Evolutionary conservation across 2,797 vertebrate genomes (phyloP).

Genomic region (Moxostoma hubbsi): DNA sequence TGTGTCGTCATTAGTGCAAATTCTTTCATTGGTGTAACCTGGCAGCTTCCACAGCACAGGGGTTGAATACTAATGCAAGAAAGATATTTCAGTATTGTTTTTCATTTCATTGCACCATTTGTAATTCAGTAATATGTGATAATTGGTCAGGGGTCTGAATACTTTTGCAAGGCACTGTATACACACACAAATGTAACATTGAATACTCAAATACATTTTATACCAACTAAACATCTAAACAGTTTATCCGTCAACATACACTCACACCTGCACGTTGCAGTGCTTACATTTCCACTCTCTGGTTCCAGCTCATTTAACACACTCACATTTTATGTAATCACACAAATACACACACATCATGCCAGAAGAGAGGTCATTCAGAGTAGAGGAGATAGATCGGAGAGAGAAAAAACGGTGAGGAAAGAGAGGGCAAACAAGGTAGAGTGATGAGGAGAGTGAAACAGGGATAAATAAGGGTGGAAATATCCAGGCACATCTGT

Average conservation of each 20-base stretch:
- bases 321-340: not conserved
- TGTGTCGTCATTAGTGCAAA: too few relatives aligned
- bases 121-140: too few relatives aligned
- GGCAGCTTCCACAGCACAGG: too few relatives aligned
- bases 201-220: conserved; percentile 15
- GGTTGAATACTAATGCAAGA: too few relatives aligned
- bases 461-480: conserved; percentile 46
- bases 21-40: too few relatives aligned
- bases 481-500: conserved; percentile 56
- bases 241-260: not conserved
- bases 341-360: conserved; percentile 12
- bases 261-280: conserved; percentile 14
- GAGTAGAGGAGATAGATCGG: conserved; percentile 16
- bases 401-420: not conserved
- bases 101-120: too few relatives aligned
- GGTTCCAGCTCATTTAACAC: conserved; percentile 35
- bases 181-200: not conserved
- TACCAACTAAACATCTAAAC: not conserved
- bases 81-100: too few relatives aligned
- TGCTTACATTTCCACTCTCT: not conserved
- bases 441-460: conserved; percentile 26
- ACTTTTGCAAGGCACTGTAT: not conserved
- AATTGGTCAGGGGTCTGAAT: too few relatives aligned
- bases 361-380: conserved; percentile 34
- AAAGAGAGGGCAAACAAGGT: conserved; percentile 25